These are phyloP conservation scores for Darwinula stevensoni DNA, from an alignment of 2,888 invertebrate species.

Conservation along the genomic window DNA sequence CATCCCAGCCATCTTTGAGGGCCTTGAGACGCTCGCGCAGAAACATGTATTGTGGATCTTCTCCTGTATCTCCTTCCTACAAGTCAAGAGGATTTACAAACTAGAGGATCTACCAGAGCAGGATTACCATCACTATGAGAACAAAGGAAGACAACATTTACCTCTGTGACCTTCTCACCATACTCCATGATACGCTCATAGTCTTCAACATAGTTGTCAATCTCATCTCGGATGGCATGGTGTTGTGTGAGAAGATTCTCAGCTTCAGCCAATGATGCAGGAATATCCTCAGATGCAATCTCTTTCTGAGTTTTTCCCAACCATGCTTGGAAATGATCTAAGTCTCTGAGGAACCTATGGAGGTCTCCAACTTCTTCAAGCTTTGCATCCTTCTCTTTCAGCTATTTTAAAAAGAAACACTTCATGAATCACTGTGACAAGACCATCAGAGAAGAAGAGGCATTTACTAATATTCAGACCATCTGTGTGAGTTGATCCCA, in stretches of 20 bases:
- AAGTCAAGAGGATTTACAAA: neutral
- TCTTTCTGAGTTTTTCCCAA: slow-evolving; percentile 97
- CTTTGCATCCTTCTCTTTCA: slow-evolving; percentile 91
- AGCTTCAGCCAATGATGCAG: slow-evolving; percentile 72
- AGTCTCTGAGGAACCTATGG: slow-evolving; percentile 85
- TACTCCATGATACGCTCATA: slow-evolving; percentile 99
- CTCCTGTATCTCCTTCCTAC: neutral
- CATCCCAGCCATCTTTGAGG: slow-evolving; percentile 94
- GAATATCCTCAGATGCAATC: slow-evolving; percentile 85
- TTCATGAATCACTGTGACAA: too few species aligned
- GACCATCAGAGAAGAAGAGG: slow-evolving; percentile 1
- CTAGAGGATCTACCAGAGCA: neutral
- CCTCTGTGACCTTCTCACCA: slow-evolving; percentile 71
- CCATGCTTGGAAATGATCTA: slow-evolving; percentile 99
- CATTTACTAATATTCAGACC: slow-evolving; percentile 21
- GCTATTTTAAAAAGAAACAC: slow-evolving; percentile 19
- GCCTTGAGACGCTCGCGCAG: slow-evolving; percentile 88
- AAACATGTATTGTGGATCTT: slow-evolving; percentile 99
- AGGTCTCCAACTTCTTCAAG: slow-evolving; percentile 95
- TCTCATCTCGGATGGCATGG: slow-evolving; percentile 93
- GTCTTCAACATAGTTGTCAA: slow-evolving; percentile 94
- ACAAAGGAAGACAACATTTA: slow-evolving; percentile 13
- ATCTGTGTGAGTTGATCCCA: slow-evolving; percentile 94
- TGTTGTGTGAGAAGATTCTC: slow-evolving; percentile 90
- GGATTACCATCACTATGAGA: neutral